Conservation (phyloP, 2,888 invertebrate genomes). For the Elgonia sp. region DNA sequence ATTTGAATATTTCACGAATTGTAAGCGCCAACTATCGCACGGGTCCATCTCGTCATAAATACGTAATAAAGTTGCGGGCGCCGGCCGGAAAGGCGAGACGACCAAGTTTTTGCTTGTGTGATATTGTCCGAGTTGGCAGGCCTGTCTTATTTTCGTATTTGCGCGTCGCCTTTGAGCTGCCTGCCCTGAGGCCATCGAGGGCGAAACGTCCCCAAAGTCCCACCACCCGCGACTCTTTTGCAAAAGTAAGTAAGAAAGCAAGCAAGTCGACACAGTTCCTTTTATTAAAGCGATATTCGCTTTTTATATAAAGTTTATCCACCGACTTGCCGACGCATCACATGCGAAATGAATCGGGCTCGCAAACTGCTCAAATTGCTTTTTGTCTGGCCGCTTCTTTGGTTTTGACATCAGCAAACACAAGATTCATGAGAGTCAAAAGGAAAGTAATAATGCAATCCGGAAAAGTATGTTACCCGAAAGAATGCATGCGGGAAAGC, state of each 20-base stretch:
- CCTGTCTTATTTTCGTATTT: slow-evolving; percentile 49
- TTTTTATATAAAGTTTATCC: slow-evolving; percentile 61
- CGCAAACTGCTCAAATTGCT: slow-evolving; percentile 57
- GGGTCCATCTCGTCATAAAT: slow-evolving; percentile 51
- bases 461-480: slow-evolving; percentile 44
- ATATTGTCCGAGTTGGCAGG: slow-evolving; percentile 59
- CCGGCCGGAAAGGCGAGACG: slow-evolving; percentile 27
- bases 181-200: slow-evolving; percentile 40
- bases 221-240: slow-evolving; percentile 16
- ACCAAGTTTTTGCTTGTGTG: slow-evolving; percentile 36
- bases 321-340: slow-evolving; percentile 58
- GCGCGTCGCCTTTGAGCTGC: slow-evolving; percentile 49
- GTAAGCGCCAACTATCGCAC: slow-evolving; percentile 40
- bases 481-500: slow-evolving; percentile 45
- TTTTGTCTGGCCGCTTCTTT: slow-evolving; percentile 47
- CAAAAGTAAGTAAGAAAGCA: slow-evolving; percentile 61
- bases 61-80: slow-evolving; percentile 61
- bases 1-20: slow-evolving; percentile 39
- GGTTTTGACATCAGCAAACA: slow-evolving; percentile 54
- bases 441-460: slow-evolving; percentile 55
- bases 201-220: background rate
- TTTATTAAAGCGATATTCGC: slow-evolving; percentile 66
- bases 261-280: slow-evolving; percentile 58
- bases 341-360: slow-evolving; percentile 58
- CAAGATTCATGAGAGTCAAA: slow-evolving; percentile 32